Evolutionary conservation across 2,888 invertebrate species (phyloP), one percentile per base, ranked within the genome.

Genomic region (Ophion ventricosus): DNA sequence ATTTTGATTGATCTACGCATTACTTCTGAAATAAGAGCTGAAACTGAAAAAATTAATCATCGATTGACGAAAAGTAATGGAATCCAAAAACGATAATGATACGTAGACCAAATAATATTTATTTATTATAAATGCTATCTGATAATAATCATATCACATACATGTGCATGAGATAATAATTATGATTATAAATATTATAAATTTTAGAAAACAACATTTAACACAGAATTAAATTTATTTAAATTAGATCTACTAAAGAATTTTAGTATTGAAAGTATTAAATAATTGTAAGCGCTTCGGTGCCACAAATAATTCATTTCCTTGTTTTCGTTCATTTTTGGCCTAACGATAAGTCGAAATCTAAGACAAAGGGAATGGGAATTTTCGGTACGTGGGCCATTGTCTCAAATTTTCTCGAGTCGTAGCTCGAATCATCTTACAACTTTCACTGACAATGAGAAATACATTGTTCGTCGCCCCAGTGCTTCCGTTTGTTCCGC

Each of bases 401-500:
- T 64, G 64, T 66, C 66, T 40, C 57, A n/a, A 76, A 76, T 59
- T 54, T 76, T 67, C 54, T 17, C 40, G 25, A 66, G 17, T 17
- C 49, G 54, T 66, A 66, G 72, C 69, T 76, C 66, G 67, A 80
- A 70, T 35, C 29, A 56, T 63, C 66, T 77, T 64, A 76, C 70
- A 74, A 73, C 80, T 72, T 70, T 74, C 59, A 17, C 20, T 20
- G 43, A 40, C 49, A 49, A 67, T 77, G 56, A n/a, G n/a, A n/a
- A 35, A 35, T 35, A 7, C 7, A 35, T 75, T 67, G 56, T 77
- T 69, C 26, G 67, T 26, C 67, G 67, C 26, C 23, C 61, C 69
- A 20, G 43, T 40, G 80, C 49, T 70, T 72, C 59, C 35, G 61
- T 74, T 73, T 43, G 69, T 82, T 82, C 80, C 75, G 74, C 79